Evolutionary conservation across 1,140 invertebrate genomes (phyloP).

Genomic region (Euura lappo): DNA sequence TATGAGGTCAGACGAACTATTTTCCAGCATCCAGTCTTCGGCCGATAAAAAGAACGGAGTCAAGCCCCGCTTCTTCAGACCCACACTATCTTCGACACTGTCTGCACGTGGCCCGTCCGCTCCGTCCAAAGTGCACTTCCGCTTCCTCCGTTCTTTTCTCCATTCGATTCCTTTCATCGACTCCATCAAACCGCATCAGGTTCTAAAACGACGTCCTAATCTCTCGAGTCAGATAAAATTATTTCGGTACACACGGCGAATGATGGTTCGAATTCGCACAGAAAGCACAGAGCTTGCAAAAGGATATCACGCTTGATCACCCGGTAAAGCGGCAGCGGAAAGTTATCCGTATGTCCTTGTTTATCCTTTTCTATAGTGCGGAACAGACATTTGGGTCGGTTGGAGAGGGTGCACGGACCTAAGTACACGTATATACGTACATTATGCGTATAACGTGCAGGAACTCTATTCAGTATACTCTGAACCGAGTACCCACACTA

Average conservation of each 20-base stretch:
- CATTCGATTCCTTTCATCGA: not conserved
- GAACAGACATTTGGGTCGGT: no score
- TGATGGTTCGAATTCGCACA: not conserved
- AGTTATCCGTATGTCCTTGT: not conserved
- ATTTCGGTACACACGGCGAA: not conserved
- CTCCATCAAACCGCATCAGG: no score
- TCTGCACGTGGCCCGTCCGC: no score
- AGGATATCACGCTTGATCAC: not conserved
- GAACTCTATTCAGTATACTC: not conserved
- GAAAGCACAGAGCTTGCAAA: not conserved
- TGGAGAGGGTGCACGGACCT: no score
- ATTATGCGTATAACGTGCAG: not conserved
- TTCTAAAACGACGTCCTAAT: no score
- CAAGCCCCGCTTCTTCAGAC: not conserved
- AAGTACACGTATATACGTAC: no score
- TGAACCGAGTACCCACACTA: not conserved
- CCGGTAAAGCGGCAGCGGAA: not conserved
- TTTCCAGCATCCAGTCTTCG: not conserved
- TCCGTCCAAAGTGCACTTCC: not conserved
- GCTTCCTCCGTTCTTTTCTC: not conserved
- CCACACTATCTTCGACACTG: no score
- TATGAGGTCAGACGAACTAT: not conserved
- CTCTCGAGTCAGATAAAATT: no score
- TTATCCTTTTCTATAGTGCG: not conserved
- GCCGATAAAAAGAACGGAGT: not conserved